Evolutionary conservation across 1,140 invertebrate species (phyloP).

Genomic region (Wasmannia auropunctata): DNA sequence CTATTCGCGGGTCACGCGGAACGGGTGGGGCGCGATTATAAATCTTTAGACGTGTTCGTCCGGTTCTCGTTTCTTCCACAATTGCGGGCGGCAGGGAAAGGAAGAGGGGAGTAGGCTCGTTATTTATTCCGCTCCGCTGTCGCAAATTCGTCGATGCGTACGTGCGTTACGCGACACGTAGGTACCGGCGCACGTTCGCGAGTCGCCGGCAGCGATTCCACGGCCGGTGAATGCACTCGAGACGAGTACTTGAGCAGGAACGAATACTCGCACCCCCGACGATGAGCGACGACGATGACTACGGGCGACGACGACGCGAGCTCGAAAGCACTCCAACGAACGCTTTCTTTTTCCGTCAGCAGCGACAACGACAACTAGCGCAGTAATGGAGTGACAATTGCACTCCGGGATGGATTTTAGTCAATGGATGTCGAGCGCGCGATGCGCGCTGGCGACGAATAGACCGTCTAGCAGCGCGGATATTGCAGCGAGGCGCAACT

Average conservation of each 20-base stretch:
- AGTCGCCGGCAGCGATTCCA: conserved; percentile 17
- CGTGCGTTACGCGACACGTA: not conserved
- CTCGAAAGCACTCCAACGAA: conserved; percentile 61
- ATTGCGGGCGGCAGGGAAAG: too few relatives aligned
- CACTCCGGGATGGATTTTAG: conserved; percentile 51
- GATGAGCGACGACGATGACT: conserved; percentile 7
- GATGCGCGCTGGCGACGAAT: conserved; percentile 36
- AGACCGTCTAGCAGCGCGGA: conserved; percentile 26
- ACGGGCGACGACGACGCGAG: conserved; percentile 29
- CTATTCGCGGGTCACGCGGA: conserved; percentile 7
- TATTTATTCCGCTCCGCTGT: not conserved
- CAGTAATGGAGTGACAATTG: conserved; percentile 71
- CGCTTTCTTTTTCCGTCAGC: conserved; percentile 63
- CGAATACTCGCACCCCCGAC: conserved; percentile 31
- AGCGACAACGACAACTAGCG: conserved; percentile 57
- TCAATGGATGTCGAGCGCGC: conserved; percentile 54
- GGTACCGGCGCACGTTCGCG: conserved; percentile 23
- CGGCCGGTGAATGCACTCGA: conserved; percentile 45
- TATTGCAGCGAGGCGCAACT: conserved; percentile 42
- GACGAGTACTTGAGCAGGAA: conserved; percentile 58
- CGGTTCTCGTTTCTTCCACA: conserved; percentile 18
- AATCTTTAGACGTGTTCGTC: conserved; percentile 25
- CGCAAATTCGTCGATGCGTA: conserved; percentile 21
- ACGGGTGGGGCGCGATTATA: conserved; percentile 11
- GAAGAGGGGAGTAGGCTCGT: too few relatives aligned